Evolutionary conservation across 1,140 invertebrate genomes (phyloP).

Genomic region (Artemia franciscana): DNA sequence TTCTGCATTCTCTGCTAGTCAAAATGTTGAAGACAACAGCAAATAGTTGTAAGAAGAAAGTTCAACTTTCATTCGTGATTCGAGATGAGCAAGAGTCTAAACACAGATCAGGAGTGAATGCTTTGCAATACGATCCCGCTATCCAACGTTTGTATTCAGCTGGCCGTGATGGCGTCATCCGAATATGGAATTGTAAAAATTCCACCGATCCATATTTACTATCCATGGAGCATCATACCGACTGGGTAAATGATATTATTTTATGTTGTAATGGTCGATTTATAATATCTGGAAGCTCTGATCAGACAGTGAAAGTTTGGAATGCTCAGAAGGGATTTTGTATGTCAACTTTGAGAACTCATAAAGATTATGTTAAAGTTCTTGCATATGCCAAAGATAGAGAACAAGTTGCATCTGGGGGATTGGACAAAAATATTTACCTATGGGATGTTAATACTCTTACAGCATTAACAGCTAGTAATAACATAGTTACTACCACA

Average conservation of each 20-base stretch:
- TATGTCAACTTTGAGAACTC: conserved; percentile 87
- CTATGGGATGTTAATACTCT: conserved; percentile 98
- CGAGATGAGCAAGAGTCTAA: conserved; percentile 80
- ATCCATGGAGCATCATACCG: conserved; percentile 93
- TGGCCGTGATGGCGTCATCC: conserved; percentile 90
- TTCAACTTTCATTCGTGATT: conserved; percentile 89
- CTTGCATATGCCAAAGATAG: conserved; percentile 94
- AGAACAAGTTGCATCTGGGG: conserved; percentile 90
- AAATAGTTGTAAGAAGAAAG: not conserved
- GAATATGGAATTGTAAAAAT: conserved; percentile 62
- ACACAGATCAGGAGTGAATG: conserved; percentile 87
- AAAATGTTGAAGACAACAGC: not conserved
- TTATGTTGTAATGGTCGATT: conserved; percentile 89
- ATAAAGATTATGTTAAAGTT: conserved; percentile 96
- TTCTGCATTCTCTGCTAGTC: too few species aligned
- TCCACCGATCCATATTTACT: conserved; percentile 66
- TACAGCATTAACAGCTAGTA: conserved; percentile 86
- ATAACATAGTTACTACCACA: conserved; percentile 96
- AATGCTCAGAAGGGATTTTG: conserved; percentile 99
- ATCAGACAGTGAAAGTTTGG: conserved; percentile 99
- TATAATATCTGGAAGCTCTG: conserved; percentile 94
- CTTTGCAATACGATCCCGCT: conserved; percentile 70
- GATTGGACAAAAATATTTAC: conserved; percentile 88
- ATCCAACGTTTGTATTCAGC: conserved; percentile 81
- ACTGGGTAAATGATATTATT: conserved; percentile 99